Evolutionary conservation across 2,888 invertebrate genomes (phyloP).

Genomic region (Oscheius sp.): DNA sequence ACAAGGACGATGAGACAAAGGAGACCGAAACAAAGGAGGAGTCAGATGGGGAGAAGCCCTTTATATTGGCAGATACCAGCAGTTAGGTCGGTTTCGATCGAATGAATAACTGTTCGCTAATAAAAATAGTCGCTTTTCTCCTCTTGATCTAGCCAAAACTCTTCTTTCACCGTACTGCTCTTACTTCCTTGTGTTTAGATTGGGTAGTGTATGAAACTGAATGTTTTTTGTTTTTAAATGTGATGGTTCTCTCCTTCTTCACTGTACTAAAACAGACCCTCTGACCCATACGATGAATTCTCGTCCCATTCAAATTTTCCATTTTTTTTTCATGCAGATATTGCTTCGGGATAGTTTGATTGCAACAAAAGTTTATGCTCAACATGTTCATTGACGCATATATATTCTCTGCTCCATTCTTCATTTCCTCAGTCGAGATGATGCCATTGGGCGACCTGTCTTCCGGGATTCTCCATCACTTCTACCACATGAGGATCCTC

Average conservation of each 20-base stretch:
- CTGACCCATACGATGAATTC: no score
- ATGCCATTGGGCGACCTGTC: constrained; percentile 99
- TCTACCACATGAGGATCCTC: constrained; percentile 54
- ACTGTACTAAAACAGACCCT: no score
- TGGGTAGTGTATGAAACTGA: no score
- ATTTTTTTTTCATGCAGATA: no score
- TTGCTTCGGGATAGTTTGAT: no score
- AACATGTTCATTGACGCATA: constrained; percentile 26
- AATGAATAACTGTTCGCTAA: neutral
- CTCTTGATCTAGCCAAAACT: neutral
- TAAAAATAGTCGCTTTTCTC: neutral
- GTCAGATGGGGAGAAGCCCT: neutral
- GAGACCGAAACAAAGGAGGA: constrained; percentile 9
- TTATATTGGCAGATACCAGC: neutral
- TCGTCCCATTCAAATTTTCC: no score
- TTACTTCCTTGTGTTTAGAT: neutral
- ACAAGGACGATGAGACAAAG: constrained; percentile 35
- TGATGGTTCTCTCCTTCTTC: no score
- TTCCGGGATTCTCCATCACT: constrained; percentile 87
- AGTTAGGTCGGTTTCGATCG: neutral
- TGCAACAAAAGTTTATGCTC: constrained; percentile 21
- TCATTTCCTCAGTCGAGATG: constrained; percentile 77
- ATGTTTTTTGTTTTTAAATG: no score
- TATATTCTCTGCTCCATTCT: neutral
- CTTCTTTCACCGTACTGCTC: neutral